Percentiles rank a stretch among this genome's conserved stretches.
These are phyloP conservation scores for Physocephala rufipes DNA, from an alignment of 2,888 invertebrate species.

Conservation along the genomic window DNA sequence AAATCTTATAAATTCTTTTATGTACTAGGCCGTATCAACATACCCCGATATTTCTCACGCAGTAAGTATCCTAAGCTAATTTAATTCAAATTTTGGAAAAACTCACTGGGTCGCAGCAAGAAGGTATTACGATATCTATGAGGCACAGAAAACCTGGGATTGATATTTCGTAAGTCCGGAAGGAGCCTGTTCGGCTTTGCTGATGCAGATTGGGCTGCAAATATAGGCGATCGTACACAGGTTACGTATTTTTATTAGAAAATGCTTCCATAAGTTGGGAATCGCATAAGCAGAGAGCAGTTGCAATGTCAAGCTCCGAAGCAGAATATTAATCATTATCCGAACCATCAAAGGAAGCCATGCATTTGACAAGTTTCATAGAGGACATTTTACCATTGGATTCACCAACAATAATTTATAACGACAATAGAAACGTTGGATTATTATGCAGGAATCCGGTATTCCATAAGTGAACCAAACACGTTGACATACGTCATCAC, in stretches of 20 bases:
- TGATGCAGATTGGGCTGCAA: conserved; percentile 38
- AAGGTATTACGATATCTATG: not conserved
- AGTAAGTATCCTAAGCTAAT: conserved; percentile 40
- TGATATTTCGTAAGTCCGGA: not conserved
- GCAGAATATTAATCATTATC: conserved; percentile 34
- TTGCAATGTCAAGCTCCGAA: too few relatives aligned
- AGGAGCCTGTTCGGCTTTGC: conserved; percentile 28
- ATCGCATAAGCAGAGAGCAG: conserved; percentile 34
- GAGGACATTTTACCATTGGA: conserved; percentile 14
- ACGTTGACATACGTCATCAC: conserved; percentile 15
- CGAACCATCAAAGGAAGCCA: conserved; percentile 37
- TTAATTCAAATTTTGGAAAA: conserved; percentile 36
- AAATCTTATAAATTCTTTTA: conserved; percentile 35
- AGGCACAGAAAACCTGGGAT: not conserved
- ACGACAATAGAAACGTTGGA: conserved; percentile 14
- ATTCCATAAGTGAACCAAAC: conserved; percentile 9
- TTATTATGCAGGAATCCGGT: not conserved
- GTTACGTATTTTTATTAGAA: conserved; percentile 37
- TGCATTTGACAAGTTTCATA: conserved; percentile 32
- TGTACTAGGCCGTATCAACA: conserved; percentile 44
- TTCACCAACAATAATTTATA: not conserved
- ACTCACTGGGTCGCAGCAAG: not conserved
- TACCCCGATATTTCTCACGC: too few relatives aligned
- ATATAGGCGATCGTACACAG: conserved; percentile 39
- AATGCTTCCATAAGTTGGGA: conserved; percentile 33